Base-by-base conservation (phyloP, 2,113 vertebrate species). In the Caranx ignobilis region DNA sequence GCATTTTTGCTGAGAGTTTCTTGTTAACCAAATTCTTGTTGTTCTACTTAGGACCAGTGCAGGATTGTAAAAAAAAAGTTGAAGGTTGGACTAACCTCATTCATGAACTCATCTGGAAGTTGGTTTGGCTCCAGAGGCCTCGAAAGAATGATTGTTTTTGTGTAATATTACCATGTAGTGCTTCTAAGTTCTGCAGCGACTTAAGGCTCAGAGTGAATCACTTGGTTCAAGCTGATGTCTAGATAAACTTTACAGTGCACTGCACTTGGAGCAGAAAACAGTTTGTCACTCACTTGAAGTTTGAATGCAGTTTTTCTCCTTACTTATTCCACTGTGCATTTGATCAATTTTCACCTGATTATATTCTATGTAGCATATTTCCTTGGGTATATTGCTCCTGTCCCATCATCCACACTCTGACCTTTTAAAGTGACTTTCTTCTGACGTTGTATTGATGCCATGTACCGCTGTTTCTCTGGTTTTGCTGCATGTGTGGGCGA, bases 401-500 rank as follows among this genome's bases (percentile, higher is more conserved):
- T 75, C 48, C 55, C 48, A 11, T 85, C 63, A 67, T 68, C 62
- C 76, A 77, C 84, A 82, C 70, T 87, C 57, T 83, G 66, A 91
- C 79, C 72, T 71, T 87, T 52, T 86, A 67, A 88, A 72, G 62
- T 89, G 83, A 81, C 88, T 89, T 91, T 90, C 52, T 74, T 54
- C 90, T 89, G 81, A 82, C 62, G 72, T 79, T 80, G 12, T 91
- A 91, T 89, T 93, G 90, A 93, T 68, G 79, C 85, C 67, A 73
- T 90, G 79, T 90, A 70, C 84, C 26, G 84, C 86, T 90, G 88
- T 91, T 90, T 92, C 90, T 94, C 91, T 92, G 91, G 78, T 91
- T 93, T 91, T 83, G 89, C 92, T 94, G 92, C 91, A 90, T 92
- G 91, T 88, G 83, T 90, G 87, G 88, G 91, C 85, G 89, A 89